Conservation (phyloP, 2,113 vertebrate genomes). For the Zosterops borbonicus region DNA sequence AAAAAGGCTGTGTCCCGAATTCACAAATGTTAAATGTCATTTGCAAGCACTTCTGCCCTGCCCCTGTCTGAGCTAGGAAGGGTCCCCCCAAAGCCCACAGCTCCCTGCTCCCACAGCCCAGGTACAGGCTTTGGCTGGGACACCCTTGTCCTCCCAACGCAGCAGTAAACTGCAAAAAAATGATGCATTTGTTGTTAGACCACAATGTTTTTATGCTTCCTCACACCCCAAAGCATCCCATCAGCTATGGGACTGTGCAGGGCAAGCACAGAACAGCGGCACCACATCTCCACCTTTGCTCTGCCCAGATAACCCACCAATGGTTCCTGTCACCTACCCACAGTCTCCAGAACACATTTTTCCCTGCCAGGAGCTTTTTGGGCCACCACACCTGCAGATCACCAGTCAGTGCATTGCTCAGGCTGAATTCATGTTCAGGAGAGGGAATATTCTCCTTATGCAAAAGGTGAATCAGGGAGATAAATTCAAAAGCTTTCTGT, state of each 20-base stretch:
- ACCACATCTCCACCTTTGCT: background rate
- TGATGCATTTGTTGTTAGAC: background rate
- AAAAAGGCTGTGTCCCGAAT: background rate
- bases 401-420: background rate
- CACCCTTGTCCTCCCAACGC: accelerated
- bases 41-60: background rate
- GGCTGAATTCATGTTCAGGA: background rate
- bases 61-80: background rate
- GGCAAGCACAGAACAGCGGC: background rate
- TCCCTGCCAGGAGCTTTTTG: background rate
- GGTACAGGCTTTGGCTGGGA: background rate
- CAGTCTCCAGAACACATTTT: background rate
- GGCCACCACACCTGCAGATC: background rate
- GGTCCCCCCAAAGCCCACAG: background rate
- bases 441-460: background rate
- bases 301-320: background rate
- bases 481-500: background rate
- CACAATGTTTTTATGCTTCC: background rate
- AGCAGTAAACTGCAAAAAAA: background rate
- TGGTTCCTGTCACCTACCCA: background rate
- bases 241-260: background rate
- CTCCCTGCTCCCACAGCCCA: accelerated
- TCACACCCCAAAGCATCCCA: background rate
- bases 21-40: background rate
- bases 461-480: background rate